Evolutionary conservation across 2,113 vertebrate genomes (phyloP), one percentile per base, ranked within the genome.

Genomic region (Fulica atra): DNA sequence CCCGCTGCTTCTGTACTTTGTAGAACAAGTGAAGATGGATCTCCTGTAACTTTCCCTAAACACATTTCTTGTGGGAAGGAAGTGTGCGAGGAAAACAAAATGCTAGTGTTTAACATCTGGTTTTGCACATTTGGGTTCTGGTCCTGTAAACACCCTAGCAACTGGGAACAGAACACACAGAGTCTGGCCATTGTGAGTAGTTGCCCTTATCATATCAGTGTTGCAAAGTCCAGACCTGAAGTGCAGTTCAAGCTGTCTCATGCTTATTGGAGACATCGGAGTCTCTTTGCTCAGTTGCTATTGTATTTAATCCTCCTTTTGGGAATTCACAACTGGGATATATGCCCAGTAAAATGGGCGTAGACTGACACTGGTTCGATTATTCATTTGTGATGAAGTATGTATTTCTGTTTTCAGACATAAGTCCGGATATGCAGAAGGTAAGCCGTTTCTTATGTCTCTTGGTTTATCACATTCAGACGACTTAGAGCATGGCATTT

Each of bases 381-480:
- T 81, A 23, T 25, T 94, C 42, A 7, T 16, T 92, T 61, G 36
- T 40, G 16, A 23, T 66, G 28, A 65, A 65, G 24, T 77, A 13
- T 89, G 14, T n/a, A 57, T 88, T 88, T 96, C 64, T 91, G 15
- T 81, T 97, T 97, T 91, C 97, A 99, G 99, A 98, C 95, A 90
- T 97, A 78, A 98, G 98, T 81, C 97, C 98, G 73, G 99, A 99
- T 16, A 98, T 98, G n/a, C 99, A 98, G 94, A 99, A 99, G 98
- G 99, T 99, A 97, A 98, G 96, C 6, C 2, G 7, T 42, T 64
- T 92, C 7, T 76, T 53, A 6, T 13, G 25, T 80, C 88, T 68
- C 57, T 81, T 81, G 17, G 8, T 84, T 86, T 74, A 48, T 18
- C 24, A 38, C 29, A 35, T 82, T 85, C 11, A 21, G 20, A 46